phyloP scores from a whole-genome alignment of 2,113 vertebrate species.

The Australoheros scitulus region DNA sequence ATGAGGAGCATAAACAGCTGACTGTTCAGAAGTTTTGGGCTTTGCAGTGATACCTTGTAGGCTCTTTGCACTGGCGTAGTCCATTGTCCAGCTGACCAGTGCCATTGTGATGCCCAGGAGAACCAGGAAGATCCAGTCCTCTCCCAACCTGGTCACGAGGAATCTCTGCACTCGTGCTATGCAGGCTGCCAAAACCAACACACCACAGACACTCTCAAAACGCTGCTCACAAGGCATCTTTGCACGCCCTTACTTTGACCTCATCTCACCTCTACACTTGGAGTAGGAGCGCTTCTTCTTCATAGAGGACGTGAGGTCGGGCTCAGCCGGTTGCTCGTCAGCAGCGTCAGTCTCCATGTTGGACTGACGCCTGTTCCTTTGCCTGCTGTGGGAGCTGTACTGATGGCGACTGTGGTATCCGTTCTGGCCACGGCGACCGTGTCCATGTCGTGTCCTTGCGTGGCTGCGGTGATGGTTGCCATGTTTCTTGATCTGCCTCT shows the following conservation, averaged over 20 bases:
- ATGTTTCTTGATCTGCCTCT: slow-evolving; percentile 77
- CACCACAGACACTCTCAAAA: neutral
- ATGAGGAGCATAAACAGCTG: neutral
- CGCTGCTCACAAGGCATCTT: neutral
- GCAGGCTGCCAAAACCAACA: slow-evolving; percentile 80
- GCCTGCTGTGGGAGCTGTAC: slow-evolving; percentile 42
- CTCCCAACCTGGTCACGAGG: slow-evolving; percentile 87
- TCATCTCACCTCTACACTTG: slow-evolving; percentile 83
- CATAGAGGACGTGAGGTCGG: slow-evolving; percentile 38
- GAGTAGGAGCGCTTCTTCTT: slow-evolving; percentile 83
- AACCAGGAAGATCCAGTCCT: slow-evolving; percentile 96
- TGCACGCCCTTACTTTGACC: accelerated
- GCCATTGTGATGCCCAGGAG: slow-evolving; percentile 93
- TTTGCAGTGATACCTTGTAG: slow-evolving; percentile 82
- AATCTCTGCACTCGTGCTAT: slow-evolving; percentile 81
- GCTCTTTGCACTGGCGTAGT: slow-evolving; percentile 92
- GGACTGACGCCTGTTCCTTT: slow-evolving; percentile 32
- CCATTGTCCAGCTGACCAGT: slow-evolving; percentile 95
- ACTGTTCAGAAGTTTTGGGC: neutral
- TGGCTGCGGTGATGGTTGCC: slow-evolving; percentile 40
- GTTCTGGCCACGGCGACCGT: slow-evolving; percentile 38
- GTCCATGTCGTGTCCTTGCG: slow-evolving; percentile 22
- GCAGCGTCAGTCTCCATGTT: slow-evolving; percentile 32
- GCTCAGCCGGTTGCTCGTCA: slow-evolving; percentile 10
- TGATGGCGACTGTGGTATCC: slow-evolving; percentile 49